A percentile compares a stretch with the other conserved stretches of the same genome.
phyloP scores from a whole-genome alignment of 1,140 invertebrate species.

The Temnothorax curvispinosus region DNA sequence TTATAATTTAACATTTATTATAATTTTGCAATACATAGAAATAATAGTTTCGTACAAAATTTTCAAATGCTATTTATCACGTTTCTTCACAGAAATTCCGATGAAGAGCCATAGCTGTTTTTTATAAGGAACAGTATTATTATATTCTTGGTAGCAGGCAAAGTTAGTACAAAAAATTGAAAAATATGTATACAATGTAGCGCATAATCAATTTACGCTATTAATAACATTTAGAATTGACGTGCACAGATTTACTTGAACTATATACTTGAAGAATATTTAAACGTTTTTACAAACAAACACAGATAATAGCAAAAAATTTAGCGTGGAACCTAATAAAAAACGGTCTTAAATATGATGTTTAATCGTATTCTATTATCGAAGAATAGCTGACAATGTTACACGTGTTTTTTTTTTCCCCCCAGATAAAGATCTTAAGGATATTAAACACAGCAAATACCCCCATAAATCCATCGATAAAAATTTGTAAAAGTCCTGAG shows the following conservation, averaged over 20 bases:
- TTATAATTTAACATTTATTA: background rate
- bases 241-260: background rate
- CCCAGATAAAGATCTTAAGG: background rate
- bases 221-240: background rate
- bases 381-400: background rate
- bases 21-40: background rate
- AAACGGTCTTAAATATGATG: background rate
- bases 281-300: background rate
- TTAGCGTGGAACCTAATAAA: background rate
- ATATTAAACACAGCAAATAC: background rate
- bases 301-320: background rate
- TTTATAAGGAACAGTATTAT: background rate
- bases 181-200: background rate
- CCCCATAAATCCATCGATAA: background rate
- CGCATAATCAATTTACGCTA: background rate
- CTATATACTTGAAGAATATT: background rate
- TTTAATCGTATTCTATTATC: background rate
- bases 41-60: background rate
- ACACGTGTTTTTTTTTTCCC: background rate
- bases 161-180: background rate
- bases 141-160: background rate
- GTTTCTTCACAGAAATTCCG: background rate
- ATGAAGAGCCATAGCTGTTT: background rate
- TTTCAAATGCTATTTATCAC: background rate
- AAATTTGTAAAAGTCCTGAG: slow-evolving; percentile 3